Percentiles rank a stretch among this genome's conserved stretches.
Conservation (phyloP, 2,888 invertebrate species). For the Aporophyla lueneburgensis region DNA sequence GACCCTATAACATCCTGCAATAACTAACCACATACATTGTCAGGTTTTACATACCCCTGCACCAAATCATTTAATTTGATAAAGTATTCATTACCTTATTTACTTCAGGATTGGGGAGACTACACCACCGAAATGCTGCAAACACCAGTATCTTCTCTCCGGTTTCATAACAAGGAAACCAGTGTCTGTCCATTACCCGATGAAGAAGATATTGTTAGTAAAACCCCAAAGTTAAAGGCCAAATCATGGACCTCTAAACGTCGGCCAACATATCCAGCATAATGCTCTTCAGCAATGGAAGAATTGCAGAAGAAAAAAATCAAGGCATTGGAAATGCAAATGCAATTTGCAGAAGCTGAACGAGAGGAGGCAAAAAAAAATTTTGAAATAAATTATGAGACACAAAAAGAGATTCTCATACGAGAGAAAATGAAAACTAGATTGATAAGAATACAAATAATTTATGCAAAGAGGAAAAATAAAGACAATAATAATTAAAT, state of each 20-base stretch:
- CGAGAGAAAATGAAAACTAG: not conserved
- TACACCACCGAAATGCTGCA: too few species aligned
- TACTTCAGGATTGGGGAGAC: too few species aligned
- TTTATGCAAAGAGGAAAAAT: not conserved
- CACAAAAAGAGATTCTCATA: not conserved
- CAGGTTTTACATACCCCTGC: too few species aligned
- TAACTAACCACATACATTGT: too few species aligned
- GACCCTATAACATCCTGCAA: too few species aligned
- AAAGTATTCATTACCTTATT: too few species aligned
- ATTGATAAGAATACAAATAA: not conserved
- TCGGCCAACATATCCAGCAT: not conserved
- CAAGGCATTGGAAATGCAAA: not conserved
- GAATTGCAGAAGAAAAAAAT: not conserved
- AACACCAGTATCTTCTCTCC: not conserved
- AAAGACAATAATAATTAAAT: not conserved
- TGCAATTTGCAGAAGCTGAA: not conserved
- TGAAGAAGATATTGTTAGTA: not conserved
- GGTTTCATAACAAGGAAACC: not conserved
- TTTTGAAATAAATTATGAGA: not conserved
- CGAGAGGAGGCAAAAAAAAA: not conserved
- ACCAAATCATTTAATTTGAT: too few species aligned
- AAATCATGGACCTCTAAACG: not conserved
- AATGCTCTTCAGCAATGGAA: not conserved
- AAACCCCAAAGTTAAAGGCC: not conserved
- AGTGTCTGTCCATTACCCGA: not conserved